Conservation (phyloP, 1,140 invertebrate genomes). For the Mizuhopecten yessoensis region DNA sequence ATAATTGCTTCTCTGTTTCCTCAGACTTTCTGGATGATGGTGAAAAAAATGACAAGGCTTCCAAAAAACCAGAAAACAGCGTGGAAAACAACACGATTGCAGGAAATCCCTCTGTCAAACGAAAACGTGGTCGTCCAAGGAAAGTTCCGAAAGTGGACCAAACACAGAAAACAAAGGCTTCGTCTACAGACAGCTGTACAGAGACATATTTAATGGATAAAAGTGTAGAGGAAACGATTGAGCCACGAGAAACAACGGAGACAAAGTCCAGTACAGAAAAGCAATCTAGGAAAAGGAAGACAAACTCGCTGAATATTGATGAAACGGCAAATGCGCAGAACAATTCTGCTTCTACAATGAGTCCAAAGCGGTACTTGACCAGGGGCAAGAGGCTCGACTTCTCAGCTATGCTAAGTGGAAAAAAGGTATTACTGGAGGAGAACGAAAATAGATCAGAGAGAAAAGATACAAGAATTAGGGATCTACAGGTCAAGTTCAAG, state of each 20-base stretch:
- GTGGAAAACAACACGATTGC: background rate
- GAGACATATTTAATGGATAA: background rate
- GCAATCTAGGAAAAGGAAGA: background rate
- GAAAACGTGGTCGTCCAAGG: slow-evolving; percentile 6
- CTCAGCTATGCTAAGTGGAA: slow-evolving; percentile 38
- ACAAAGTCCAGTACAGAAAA: background rate
- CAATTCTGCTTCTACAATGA: background rate
- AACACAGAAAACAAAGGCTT: background rate
- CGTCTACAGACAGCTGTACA: background rate
- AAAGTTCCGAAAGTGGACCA: background rate
- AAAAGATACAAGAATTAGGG: background rate
- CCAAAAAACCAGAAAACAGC: background rate
- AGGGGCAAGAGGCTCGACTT: slow-evolving; percentile 56
- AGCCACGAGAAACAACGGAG: background rate
- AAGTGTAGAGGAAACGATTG: background rate
- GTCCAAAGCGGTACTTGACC: slow-evolving; percentile 49
- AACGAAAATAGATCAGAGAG: background rate
- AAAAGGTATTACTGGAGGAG: background rate
- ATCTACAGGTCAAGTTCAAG: background rate
- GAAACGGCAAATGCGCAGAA: background rate
- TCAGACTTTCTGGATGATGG: background rate
- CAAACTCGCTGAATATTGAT: background rate
- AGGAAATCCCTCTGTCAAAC: background rate
- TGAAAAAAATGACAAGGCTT: background rate
- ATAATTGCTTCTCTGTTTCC: background rate